Base-by-base conservation (phyloP, 2,888 invertebrate species). In the Cryptocephalus moraei region DNA sequence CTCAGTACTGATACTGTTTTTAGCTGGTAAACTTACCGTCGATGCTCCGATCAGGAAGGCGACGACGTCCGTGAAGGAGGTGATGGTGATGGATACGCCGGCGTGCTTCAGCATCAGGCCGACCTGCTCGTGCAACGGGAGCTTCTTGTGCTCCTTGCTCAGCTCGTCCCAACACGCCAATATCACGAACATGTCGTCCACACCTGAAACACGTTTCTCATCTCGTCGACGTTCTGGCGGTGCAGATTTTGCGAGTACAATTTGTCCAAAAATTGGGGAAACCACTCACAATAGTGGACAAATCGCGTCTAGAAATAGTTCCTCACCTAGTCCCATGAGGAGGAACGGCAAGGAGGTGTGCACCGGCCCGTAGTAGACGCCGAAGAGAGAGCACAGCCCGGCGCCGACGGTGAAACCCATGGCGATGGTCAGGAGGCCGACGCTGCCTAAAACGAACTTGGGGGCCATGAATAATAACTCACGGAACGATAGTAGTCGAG, bases 121-220 rank as follows among this genome's bases (percentile, higher is more conserved):
- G 45, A 88, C 74, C 67, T 77, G 77, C 57, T 82, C 76, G n/a
- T 78, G 75, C 32, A 84, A 62, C 54, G 78, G 74, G 56, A 76
- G 73, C 46, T 72, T 68, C 56, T 73, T 71, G 52, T 76, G 73
- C 43, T 77, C 71, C 38, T 72, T 68, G 9, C 78, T 70, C 10
- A 81, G 65, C 61, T 84, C 80, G 51, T 82, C 79, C 84, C 84
- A 86, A 62, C 84, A 82, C 13, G 85, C 82, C 72, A 83, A 80
- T 72, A 90, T 85, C 0, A 91, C 86, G 68, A 91, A 89, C 79
- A 89, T 86, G 62, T 91, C 90, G 60, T 90, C 90, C 22, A 90
- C 81, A 33, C 85, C 84, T 53, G 45, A 39, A 59, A 56, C 44
- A 41, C 8, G 22, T 2, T 22, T 6, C 22, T 22, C 6, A 22